Evolutionary conservation across 1,140 invertebrate genomes (phyloP), one percentile per base, ranked within the genome.

Genomic region (Caenorhabditis latens): DNA sequence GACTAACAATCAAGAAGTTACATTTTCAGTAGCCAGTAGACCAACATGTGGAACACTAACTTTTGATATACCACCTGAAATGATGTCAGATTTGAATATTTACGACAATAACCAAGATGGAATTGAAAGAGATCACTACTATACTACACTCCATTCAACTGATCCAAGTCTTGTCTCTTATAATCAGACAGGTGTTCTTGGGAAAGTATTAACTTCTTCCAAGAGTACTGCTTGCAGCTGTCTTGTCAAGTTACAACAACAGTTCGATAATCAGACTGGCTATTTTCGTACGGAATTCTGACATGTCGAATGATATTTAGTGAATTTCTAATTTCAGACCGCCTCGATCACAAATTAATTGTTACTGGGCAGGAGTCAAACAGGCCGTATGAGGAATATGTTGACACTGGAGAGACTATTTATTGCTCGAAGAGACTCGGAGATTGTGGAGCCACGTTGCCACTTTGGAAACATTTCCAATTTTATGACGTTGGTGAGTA

Each of bases 151-250:
- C 13, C 46, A 19, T 13, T 50, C 46, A 13, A 50, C 71, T n/a
- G 71, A 79, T 53, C 2, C 71, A 21, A 24, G 46, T 48, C 11
- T 79, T 11, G n/a, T n/a, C 4, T 11, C 46, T 4, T 79, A 79
- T 50, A 79, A 79, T 79, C 71, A 53, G 24, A 79, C 71, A 32
- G 71, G 71, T 0, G 71, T 79, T 21, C 46, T 79, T 21, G 71
- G 71, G 24, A 79, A 50, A 79, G 71, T 79, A 13, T 50, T 79
- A 3, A 79, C 71, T 11, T 79, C 71, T 16, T 50, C 71, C n/a
- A 79, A 79, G 46, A 79, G 71, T 50, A 79, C 71, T 42, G 71
- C 71, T 14, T 79, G 71, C 46, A 79, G 71, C n/a, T 79, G 71
- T 53, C 71, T 79, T 48, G 71, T 79, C 14, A 79, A 79, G 53